Base-by-base conservation (phyloP, 2,888 invertebrate genomes). In the Leptarthrus brevirostris region DNA sequence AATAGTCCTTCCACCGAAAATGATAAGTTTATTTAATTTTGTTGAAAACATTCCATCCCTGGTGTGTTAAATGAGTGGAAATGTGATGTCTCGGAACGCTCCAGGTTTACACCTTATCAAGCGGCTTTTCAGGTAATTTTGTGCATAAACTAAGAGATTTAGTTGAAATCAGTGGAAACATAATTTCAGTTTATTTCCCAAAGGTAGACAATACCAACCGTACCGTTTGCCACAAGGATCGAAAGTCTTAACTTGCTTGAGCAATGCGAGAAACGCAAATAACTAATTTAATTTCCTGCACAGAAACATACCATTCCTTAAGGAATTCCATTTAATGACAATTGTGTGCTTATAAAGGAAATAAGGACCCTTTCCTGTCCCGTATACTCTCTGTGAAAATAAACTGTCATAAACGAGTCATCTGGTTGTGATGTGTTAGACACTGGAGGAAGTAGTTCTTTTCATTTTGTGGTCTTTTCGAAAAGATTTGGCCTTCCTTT, bases 361-460 rank as follows among this genome's bases (percentile, higher is more conserved):
- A 66, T 66, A 66, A 47, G 66, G 66, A 47, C 66, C 66, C 66
- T 66, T 66, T 66, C 66, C 66, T 66, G 66, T 66, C 30, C 49
- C 22, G 47, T 66, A 26, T 22, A 47, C 66, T 47, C 20, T n/a
- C 49, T 10, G 26, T 22, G 47, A 66, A 49, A 66, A 66, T 49
- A 66, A 66, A 47, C 66, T 66, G 66, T 66, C 66, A 66, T 66
- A 66, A 66, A 66, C 49, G 66, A 66, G 66, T 66, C 66, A 66
- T 66, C 66, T 66, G 66, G 47, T 66, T 26, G 24, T 66, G 66
- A 66, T 66, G 66, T 66, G 66, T 47, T 24, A 26, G 66, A 49
- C 24, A 47, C 47, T 18, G 16, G 49, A 66, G 66, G 49, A 66
- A 47, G 66, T 66, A 66, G 66, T 66, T 66, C 66, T 66, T 53